These are phyloP conservation scores for Amphiprion clarkii DNA, from an alignment of 2,797 vertebrate species.

Conservation along the genomic window DNA sequence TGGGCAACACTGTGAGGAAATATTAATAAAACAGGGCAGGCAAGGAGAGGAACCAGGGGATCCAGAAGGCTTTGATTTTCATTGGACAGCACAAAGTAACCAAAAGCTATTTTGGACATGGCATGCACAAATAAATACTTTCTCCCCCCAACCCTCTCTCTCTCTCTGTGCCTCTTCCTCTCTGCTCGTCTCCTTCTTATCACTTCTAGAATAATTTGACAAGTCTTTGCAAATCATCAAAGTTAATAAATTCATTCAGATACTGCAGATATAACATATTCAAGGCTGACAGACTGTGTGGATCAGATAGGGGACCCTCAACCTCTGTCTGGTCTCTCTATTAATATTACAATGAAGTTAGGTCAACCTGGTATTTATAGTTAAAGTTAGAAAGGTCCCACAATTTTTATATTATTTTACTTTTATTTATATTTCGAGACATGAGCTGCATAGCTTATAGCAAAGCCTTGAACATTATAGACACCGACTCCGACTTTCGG, in stretches of 20 bases:
- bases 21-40: constrained; percentile 73
- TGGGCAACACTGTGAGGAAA: constrained; percentile 65
- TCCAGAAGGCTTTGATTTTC: constrained; percentile 59
- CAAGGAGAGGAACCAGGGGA: constrained; percentile 45
- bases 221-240: constrained; percentile 24
- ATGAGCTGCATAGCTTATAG: no score
- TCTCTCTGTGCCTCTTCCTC: neutral
- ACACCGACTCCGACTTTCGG: no score
- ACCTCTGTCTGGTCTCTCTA: neutral
- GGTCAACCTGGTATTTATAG: neutral
- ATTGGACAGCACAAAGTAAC: constrained; percentile 49
- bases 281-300: constrained; percentile 17
- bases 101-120: constrained; percentile 57
- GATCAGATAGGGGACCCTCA: constrained; percentile 24
- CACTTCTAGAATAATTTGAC: constrained; percentile 14
- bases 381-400: no score
- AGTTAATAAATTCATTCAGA: constrained; percentile 20
- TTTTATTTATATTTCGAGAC: no score
- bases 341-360: constrained; percentile 8
- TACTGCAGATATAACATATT: constrained; percentile 8
- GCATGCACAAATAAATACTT: constrained; percentile 29
- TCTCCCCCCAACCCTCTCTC: neutral
- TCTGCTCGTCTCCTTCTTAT: neutral
- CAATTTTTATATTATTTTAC: no score
- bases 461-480: neutral